Evolutionary conservation across 64 coral and sea anemone genomes (phyloP), one percentile per base, ranked within the genome.

Genomic region (Porites australiensis): DNA sequence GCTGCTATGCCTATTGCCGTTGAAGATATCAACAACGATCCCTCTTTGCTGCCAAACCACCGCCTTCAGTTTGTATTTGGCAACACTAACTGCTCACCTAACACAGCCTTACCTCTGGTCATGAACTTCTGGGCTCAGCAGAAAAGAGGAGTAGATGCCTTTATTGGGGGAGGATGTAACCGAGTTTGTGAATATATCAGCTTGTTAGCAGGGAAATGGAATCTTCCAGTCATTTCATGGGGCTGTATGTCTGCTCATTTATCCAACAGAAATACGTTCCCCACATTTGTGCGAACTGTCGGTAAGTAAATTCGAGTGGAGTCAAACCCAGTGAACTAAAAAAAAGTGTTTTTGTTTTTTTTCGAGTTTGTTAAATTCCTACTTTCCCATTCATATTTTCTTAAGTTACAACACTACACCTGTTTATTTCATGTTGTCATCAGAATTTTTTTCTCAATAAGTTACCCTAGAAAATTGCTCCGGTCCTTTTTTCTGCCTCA

Each of bases 231-330:
- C 0, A 83, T 96, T 13, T 96, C 95, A 10, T 96, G 95, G 95
- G 95, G 95, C 0, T 96, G 95, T 72, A 96, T 96, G 95, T 96
- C 95, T 18, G 92, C 91, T 48, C 95, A 96, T 87, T 52, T 96
- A 4, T 96, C 95, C 6, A 96, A 96, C 80, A 93, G 95, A 79
- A 96, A 90, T 46, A 96, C 95, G 0, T 96, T 96, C n/a, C 95
- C 95, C 4, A 96, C 95, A 4, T 96, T 96, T 50, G 95, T 92
- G 4, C 61, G 95, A 57, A 96, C 95, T 45, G 95, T 96, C 0
- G 94, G 88, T 89, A 11, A 78, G 88, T 79, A 5, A 3, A n/a
- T 52, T 22, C 27, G 27, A 37, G 27, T 37, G 27, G 27, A 11
- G 16, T 19, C 48, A 12, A 51, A 0, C 2, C 14, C 9, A 79